These are phyloP conservation scores for Alfaro cultratus DNA, from an alignment of 2,797 vertebrate species.

Conservation along the genomic window DNA sequence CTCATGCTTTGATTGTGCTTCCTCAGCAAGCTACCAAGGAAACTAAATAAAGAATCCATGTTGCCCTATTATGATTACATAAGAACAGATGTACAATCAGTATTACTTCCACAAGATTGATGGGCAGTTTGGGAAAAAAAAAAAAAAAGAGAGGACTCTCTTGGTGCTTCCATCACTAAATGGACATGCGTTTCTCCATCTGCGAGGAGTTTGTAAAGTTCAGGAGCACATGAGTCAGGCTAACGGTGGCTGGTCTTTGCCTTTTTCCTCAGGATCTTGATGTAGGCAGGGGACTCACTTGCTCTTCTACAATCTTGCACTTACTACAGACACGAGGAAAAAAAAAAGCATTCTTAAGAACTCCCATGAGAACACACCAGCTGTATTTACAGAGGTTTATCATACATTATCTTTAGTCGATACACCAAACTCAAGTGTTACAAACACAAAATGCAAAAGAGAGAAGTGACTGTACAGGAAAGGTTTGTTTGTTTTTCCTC, in stretches of 20 bases:
- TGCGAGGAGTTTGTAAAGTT: slow-evolving; percentile 53
- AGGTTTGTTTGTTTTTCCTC: background rate
- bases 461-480: background rate
- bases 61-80: slow-evolving; percentile 43
- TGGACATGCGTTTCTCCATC: slow-evolving; percentile 71
- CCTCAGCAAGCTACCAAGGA: slow-evolving; percentile 43
- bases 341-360: background rate
- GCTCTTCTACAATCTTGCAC: background rate
- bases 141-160: slow-evolving; percentile 26
- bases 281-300: background rate
- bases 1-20: slow-evolving; percentile 59
- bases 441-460: background rate
- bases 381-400: background rate
- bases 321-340: background rate
- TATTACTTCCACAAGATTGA: slow-evolving; percentile 52
- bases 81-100: slow-evolving; percentile 54
- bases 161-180: slow-evolving; percentile 53
- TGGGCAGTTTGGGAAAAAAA: background rate
- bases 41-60: slow-evolving; percentile 41
- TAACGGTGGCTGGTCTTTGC: slow-evolving; percentile 31
- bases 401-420: background rate
- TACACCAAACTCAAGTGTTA: background rate
- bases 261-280: slow-evolving; percentile 11
- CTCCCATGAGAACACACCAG: background rate
- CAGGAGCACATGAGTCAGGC: slow-evolving; percentile 27